phyloP scores from a whole-genome alignment of 2,888 invertebrate genomes.

The Sisyra terminalis region DNA sequence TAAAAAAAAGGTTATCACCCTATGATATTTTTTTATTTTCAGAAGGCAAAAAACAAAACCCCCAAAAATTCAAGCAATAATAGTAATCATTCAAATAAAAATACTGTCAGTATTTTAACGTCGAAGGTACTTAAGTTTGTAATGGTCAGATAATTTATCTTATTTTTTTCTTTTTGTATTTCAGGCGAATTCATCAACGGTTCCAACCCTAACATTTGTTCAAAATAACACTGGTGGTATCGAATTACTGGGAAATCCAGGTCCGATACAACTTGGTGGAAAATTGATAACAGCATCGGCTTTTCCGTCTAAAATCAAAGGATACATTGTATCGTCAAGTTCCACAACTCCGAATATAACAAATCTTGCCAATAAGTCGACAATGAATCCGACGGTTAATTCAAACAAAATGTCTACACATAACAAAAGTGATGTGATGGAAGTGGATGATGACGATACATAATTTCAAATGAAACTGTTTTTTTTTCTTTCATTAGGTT shows the following conservation, averaged over 20 bases:
- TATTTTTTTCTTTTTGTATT: neutral
- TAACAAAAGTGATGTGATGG: neutral
- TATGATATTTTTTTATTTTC: neutral
- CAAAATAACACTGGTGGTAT: slow-evolving; percentile 5
- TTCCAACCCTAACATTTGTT: slow-evolving; percentile 7
- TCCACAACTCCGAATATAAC: neutral
- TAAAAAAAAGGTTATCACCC: no score
- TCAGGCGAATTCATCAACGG: neutral
- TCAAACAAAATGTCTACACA: no score
- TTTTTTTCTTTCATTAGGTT: no score
- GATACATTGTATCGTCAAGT: slow-evolving; percentile 8
- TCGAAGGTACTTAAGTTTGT: neutral
- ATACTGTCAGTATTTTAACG: neutral
- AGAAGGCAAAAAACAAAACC: neutral
- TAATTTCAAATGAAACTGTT: no score
- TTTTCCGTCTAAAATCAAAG: slow-evolving; percentile 13
- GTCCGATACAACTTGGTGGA: slow-evolving; percentile 16
- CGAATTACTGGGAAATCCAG: slow-evolving; percentile 13
- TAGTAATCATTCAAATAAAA: no score
- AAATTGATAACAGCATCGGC: slow-evolving; percentile 16
- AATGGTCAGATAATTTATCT: neutral
- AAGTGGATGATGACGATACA: neutral
- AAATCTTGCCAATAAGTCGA: neutral
- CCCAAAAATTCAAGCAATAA: neutral
- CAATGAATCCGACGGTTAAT: neutral